phyloP scores from a whole-genome alignment of 1,140 invertebrate genomes.

The Drosophila ogumai region DNA sequence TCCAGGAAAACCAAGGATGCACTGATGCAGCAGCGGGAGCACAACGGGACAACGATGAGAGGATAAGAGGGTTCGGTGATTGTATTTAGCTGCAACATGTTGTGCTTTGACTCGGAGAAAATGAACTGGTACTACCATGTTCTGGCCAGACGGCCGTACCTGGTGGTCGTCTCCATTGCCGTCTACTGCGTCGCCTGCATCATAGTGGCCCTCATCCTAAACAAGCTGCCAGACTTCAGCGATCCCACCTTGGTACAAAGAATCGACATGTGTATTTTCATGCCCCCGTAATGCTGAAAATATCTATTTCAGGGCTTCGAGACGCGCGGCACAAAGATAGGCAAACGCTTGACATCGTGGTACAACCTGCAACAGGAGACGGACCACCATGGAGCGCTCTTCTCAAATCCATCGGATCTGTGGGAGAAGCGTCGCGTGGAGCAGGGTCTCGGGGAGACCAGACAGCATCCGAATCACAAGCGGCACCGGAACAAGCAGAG shows the following conservation, averaged over 20 bases:
- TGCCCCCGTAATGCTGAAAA: neutral
- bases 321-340: constrained; percentile 92
- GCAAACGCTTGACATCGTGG: constrained; percentile 92
- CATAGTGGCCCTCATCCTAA: constrained; percentile 89
- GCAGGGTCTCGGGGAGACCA: constrained; percentile 49
- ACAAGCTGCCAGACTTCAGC: constrained; percentile 90
- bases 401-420: constrained; percentile 90
- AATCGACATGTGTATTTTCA: neutral
- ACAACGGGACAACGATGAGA: constrained; percentile 16
- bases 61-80: constrained; percentile 11
- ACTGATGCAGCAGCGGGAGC: neutral
- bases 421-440: constrained; percentile 56
- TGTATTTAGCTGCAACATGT: constrained; percentile 34
- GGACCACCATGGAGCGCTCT: constrained; percentile 88
- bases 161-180: constrained; percentile 89
- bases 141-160: constrained; percentile 91
- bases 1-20: constrained; percentile 5
- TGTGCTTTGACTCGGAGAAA: constrained; percentile 75
- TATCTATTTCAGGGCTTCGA: constrained; percentile 89
- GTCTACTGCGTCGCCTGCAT: constrained; percentile 89
- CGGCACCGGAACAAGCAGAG: constrained; percentile 71
- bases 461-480: constrained; percentile 70
- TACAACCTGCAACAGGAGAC: constrained; percentile 92
- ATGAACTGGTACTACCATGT: constrained; percentile 87
- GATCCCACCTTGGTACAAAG: constrained; percentile 89